Base-by-base conservation (phyloP, 2,888 invertebrate genomes). In the Mythimna pallens region DNA sequence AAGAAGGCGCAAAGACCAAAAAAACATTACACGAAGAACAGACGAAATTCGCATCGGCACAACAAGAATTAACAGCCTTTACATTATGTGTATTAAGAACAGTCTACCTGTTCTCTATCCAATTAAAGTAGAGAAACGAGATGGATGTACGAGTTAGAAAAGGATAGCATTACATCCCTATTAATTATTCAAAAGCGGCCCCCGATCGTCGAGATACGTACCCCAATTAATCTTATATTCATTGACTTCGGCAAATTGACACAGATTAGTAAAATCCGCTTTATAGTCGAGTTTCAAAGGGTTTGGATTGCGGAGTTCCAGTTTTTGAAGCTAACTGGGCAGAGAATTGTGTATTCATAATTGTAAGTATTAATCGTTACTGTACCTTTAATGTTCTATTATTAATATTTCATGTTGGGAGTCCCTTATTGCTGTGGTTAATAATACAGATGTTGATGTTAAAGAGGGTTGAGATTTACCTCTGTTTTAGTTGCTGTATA, bases 211-310 rank as follows among this genome's bases (percentile, higher is more conserved):
- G 84, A 86, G 87, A 88, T 88, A 88, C 86, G 88, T 85, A 78
- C 80, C 76, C 88, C 88, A 89, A 91, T 91, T 91, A 91, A 90
- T 91, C 90, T 90, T 87, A 89, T 87, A 91, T 90, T 91, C 90
- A 91, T 90, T 90, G 90, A 90, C 87, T 89, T 84, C 84, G 78
- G 82, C 81, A 87, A 90, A 90, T 89, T 88, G 90, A 90, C 91
- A 86, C 78, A 87, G 90, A 91, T 91, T 91, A 91, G 89, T 88
- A 80, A 83, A 84, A 86, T 86, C 85, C 85, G 82, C 82, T 89
- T 84, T 84, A 83, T 78, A 86, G 73, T 76, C 70, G 69, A 78
- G 76, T 77, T 76, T 73, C 73, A 81, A 87, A 83, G 83, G 78
- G 67, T 74, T 70, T 55, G 34, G 65, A 70, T 59, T 65, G 64